A percentile compares a stretch with the other conserved stretches of the same genome.
Evolutionary conservation across 1,140 invertebrate species (phyloP).

Genomic region (Matsumurasca onukii): DNA sequence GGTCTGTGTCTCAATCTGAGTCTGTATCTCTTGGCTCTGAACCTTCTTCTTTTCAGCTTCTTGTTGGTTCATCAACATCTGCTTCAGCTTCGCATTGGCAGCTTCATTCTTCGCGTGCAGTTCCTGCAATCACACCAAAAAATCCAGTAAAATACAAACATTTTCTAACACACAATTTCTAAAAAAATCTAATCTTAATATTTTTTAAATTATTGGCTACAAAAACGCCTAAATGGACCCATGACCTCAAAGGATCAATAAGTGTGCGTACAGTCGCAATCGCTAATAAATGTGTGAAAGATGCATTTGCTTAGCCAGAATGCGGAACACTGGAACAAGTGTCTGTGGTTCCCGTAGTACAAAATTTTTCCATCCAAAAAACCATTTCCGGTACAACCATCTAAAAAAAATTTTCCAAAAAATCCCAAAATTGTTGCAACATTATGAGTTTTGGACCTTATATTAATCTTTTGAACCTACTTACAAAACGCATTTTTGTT

Average conservation of each 20-base stretch:
- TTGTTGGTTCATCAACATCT: slow-evolving; percentile 99
- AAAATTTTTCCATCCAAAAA: too few relatives aligned
- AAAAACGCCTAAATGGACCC: too few relatives aligned
- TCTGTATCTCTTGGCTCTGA: slow-evolving; percentile 96
- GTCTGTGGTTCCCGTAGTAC: too few relatives aligned
- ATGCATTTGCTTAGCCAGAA: too few relatives aligned
- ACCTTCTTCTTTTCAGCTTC: slow-evolving; percentile 99
- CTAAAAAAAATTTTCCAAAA: background rate
- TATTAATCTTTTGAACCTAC: too few relatives aligned
- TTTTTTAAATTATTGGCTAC: background rate
- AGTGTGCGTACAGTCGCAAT: too few relatives aligned
- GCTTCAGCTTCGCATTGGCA: slow-evolving; percentile 96
- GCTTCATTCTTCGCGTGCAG: slow-evolving; percentile 98
- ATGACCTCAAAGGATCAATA: too few relatives aligned
- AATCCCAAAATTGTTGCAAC: background rate
- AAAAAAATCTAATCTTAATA: background rate
- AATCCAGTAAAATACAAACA: slow-evolving; percentile 8
- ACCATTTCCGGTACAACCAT: background rate
- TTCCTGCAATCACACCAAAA: slow-evolving; percentile 68
- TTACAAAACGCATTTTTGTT: too few relatives aligned
- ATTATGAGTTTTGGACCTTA: background rate
- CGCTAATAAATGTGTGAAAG: too few relatives aligned
- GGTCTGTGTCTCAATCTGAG: slow-evolving; percentile 85
- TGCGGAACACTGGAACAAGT: too few relatives aligned
- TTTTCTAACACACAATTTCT: background rate